Conservation (phyloP, 2,888 invertebrate genomes). For the Epinotia brunnichana region DNA sequence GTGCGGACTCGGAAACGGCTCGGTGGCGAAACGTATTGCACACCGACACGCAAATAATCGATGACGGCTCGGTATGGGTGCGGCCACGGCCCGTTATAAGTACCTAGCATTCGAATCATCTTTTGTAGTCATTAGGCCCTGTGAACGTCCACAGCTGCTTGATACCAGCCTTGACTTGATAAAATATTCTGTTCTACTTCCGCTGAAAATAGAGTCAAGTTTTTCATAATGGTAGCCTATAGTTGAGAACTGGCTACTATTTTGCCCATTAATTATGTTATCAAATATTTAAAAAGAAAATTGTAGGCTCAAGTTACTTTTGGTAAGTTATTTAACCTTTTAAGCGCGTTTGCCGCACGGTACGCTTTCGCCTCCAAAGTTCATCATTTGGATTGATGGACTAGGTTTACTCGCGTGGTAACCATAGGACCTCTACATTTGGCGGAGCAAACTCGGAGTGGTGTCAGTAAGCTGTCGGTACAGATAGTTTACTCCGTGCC, state of each 20-base stretch:
- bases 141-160: constrained; percentile 36
- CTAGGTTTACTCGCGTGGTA: background rate
- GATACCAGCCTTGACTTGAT: constrained; percentile 20
- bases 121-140: background rate
- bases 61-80: too few relatives aligned
- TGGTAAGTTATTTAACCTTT: background rate
- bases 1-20: too few relatives aligned
- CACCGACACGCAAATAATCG: too few relatives aligned
- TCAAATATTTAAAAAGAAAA: background rate
- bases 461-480: too few relatives aligned
- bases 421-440: background rate
- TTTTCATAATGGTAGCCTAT: constrained; percentile 17
- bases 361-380: background rate
- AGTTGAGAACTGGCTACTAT: background rate
- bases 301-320: background rate
- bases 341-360: background rate
- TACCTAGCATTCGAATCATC: too few relatives aligned
- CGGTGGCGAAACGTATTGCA: too few relatives aligned
- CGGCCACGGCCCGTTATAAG: too few relatives aligned
- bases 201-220: constrained; percentile 23
- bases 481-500: too few relatives aligned
- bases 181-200: constrained; percentile 30
- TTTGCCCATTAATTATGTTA: background rate
- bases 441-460: too few relatives aligned
- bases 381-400: background rate